Conservation (phyloP, 1,140 invertebrate genomes). For the Camponotus vicinus region DNA sequence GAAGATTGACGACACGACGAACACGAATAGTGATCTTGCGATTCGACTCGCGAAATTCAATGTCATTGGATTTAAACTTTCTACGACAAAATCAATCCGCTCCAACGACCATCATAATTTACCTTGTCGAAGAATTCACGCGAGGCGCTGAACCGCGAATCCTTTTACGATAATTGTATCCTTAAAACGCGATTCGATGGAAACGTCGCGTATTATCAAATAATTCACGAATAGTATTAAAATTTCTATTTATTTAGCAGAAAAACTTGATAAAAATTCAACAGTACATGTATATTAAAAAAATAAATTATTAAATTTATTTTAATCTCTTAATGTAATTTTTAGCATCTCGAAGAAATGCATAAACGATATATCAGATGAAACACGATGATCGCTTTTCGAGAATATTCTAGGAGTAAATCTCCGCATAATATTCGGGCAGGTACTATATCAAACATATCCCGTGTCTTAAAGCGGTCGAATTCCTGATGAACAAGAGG, state of each 20-base stretch:
- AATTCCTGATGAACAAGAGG: slow-evolving; percentile 60
- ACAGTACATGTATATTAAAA: not conserved
- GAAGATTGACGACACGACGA: slow-evolving; percentile 54
- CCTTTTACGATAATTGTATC: slow-evolving; percentile 17
- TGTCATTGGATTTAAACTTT: slow-evolving; percentile 49
- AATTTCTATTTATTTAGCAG: not conserved
- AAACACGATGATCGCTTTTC: slow-evolving; percentile 22
- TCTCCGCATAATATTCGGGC: slow-evolving; percentile 15
- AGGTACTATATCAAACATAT: slow-evolving; percentile 38
- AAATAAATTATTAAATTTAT: not conserved
- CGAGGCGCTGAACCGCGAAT: not conserved
- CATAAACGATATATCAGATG: not conserved
- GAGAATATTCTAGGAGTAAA: slow-evolving; percentile 1
- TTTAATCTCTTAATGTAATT: not conserved
- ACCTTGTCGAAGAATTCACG: slow-evolving; percentile 39
- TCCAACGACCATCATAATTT: slow-evolving; percentile 27
- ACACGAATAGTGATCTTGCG: slow-evolving; percentile 28
- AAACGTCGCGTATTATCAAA: not conserved
- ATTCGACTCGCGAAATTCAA: slow-evolving; percentile 50
- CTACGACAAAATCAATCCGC: slow-evolving; percentile 34
- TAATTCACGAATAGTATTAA: not conserved
- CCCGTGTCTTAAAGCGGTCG: slow-evolving; percentile 38
- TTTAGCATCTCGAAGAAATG: not conserved
- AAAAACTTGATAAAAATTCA: not conserved
- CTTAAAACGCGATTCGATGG: not conserved